Base-by-base conservation (phyloP, 1,140 invertebrate genomes). In the Cyclargus thomasi region DNA sequence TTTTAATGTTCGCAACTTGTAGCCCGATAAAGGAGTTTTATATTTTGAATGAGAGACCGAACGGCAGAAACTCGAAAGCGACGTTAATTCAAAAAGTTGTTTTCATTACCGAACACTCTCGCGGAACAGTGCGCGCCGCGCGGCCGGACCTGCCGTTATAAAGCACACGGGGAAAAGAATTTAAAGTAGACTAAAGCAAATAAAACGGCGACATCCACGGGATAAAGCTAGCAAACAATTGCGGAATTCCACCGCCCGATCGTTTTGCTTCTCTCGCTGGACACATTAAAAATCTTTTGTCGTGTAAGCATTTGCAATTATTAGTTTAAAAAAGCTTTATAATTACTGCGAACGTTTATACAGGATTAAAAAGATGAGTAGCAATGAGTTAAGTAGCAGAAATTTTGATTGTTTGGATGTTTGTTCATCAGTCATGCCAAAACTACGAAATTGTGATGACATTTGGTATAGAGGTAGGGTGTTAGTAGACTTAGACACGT, bases 1-100 rank as follows among this genome's bases (percentile, higher is more conserved):
- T 78, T 82, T 80, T 73, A 73, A 72, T 74, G 76, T 79, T 64
- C 73, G 67, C 75, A 85, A 82, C 75, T 82, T 81, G 72, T 72
- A 75, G 75, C 77, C 74, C 76, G 80, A 80, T 83, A 80, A 76
- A 80, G 69, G 79, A 78, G 75, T 83, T 83, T 83, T 80, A 78
- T 82, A 80, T 80, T 82, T 83, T 87, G 81, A 85, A 85, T 87
- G 83, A 76, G 84, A 81, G 85, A 76, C 71, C 73, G 73, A 82
- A 83, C 77, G 71, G 76, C 70, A 85, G 81, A 86, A 86, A 83
- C 81, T 78, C 75, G 74, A 79, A 76, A 79, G 81, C 79, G 80
- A 87, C 82, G 80, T 83, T 85, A 85, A 86, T 90, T 85, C 83
- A 85, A 85, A 86, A 88, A 88, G 85, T 89, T 85, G 82, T 83